Evolutionary conservation across 2,797 vertebrate genomes (phyloP), one percentile per base, ranked within the genome.

Genomic region (Rhodeus uyekii): DNA sequence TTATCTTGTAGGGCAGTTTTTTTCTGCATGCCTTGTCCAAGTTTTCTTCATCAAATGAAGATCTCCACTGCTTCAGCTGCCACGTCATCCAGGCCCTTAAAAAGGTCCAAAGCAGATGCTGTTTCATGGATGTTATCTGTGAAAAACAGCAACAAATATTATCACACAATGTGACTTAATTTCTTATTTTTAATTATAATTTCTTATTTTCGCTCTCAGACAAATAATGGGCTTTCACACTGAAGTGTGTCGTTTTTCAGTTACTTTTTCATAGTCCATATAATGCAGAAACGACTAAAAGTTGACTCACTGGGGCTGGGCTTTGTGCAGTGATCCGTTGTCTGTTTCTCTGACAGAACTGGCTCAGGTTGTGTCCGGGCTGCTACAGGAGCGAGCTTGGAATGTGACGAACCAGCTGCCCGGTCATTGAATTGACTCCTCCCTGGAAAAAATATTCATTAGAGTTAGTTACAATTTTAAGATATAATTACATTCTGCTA

Each of bases 31-130:
- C 55, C 55, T 29, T 16, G 55, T 87, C 81, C 75, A 50, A 50
- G 22, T 2, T 76, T 58, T 74, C 50, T 86, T 86, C 60, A 81
- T 92, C 91, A 96, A 90, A 95, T 95, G 89, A 96, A 95, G 88
- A 96, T 94, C 88, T 96, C 95, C 87, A 94, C 94, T 2, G 94
- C 92, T 44, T 95, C 94, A 0, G 91, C 87, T 60, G 94, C 91
- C 87, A 95, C 82, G 65, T 90, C 91, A 65, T 94, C 93, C 87
- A 93, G 85, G 48, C 92, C 93, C 85, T 87, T 88, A 82, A 93
- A 93, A 27, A 90, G 89, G 86, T 93, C 92, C 71, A 84, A 44
- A 61, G 58, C 3, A 18, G 89, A 78, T 86, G 88, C 87, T 84
- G 89, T 91, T 75, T 90, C 85, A 13, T 83, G 90, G 68, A 86